Base-by-base conservation (phyloP, 1,140 invertebrate species). In the Bombus picipes region DNA sequence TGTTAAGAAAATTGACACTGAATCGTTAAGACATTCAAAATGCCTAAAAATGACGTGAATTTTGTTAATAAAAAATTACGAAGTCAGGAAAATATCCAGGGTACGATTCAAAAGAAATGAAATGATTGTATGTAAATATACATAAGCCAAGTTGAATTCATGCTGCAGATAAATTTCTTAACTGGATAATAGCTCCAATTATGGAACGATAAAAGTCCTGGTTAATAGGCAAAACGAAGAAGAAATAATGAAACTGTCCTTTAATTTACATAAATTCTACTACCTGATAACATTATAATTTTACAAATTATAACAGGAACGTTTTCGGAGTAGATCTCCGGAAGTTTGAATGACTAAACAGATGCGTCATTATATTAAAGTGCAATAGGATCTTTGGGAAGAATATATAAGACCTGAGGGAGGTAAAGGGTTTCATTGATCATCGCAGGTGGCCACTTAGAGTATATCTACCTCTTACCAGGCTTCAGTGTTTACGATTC, bases 391-490 rank as follows among this genome's bases (percentile, higher is more conserved):
- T 68, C 34, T 32, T 22, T 25, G 66, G 22, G 37, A 68, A 25
- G 9, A 68, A 68, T 37, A 25, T 68, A 39, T 22, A 70, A 39
- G 37, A 28, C 22, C 8, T 3, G 32, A 66, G 32, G 18, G 22
- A 5, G 22, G 18, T 25, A 65, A 37, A 81, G 28, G 79, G 59
- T 78, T 82, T 88, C 70, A 87, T 88, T 65, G 87, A 88, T 87
- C 62, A 76, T 71, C 65, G 41, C 71, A 80, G 86, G 87, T 87
- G 75, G 76, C 81, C 59, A 59, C 43, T 85, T 53, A 65, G 43
- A 80, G 1, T 72, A 43, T 43, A 43, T 43, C 39, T n/a, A 18
- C 10, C 57, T 75, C 3, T 65, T 25, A 75, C 18, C 32, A 65
- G 57, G 32, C 71, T 82, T 47, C 81, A 28, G 13, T 41, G 10